These are phyloP conservation scores for Forpus xanthops DNA, from an alignment of 2,797 vertebrate genomes.

Conservation along the genomic window DNA sequence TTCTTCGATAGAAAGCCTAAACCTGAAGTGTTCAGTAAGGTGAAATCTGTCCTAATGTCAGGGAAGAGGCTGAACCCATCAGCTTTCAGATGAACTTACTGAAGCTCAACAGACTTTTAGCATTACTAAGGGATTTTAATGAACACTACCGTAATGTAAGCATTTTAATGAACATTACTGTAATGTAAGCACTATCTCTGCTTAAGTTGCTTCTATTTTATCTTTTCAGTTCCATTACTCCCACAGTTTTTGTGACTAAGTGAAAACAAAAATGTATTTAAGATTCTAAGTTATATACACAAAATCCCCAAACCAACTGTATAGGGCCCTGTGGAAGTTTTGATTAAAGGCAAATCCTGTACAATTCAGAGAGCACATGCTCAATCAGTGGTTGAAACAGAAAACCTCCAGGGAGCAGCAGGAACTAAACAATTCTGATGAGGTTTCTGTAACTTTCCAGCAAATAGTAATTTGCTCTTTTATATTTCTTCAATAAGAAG, in stretches of 20 bases:
- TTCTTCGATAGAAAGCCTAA: background rate
- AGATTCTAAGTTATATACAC: background rate
- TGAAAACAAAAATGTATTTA: conserved; percentile 7
- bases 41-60: background rate
- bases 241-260: background rate
- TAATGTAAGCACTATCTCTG: background rate
- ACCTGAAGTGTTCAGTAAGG: background rate
- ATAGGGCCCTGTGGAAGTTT: conserved; percentile 10
- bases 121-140: background rate
- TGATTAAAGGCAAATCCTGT: conserved; percentile 69
- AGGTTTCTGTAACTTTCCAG: conserved; percentile 62
- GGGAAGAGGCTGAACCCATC: background rate
- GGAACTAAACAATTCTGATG: conserved; percentile 64
- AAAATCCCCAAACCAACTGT: background rate
- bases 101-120: background rate
- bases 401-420: conserved; percentile 55
- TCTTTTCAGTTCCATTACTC: conserved; percentile 30
- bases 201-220: background rate
- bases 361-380: conserved; percentile 59
- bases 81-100: background rate
- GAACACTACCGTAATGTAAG: background rate
- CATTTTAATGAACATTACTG: background rate
- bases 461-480: conserved; percentile 64
- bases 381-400: conserved; percentile 40
- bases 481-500: conserved; percentile 64